Evolutionary conservation across 2,113 vertebrate species (phyloP), one percentile per base, ranked within the genome.

Genomic region (Pteronura brasiliensis): DNA sequence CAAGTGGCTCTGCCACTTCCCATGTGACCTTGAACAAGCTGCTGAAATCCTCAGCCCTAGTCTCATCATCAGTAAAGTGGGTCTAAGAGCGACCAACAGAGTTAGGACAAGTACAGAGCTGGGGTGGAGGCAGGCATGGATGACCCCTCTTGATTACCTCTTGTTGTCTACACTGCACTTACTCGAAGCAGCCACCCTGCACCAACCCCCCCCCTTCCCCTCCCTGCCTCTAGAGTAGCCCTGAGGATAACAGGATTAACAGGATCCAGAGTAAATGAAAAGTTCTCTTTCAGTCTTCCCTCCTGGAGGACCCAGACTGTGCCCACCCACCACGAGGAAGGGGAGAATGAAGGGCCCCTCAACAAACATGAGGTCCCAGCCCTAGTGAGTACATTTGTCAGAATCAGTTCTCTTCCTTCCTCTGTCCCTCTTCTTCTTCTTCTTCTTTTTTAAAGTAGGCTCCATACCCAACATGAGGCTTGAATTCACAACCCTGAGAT

Each of bases 221-320:
- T 29, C 42, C 80, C 44, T 12, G 23, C 39, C 34, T 61, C 42
- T 47, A 1, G 21, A 25, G 47, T 47, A 27, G n/a, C 63, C 57
- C 5, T 17, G 20, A 44, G 87, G 72, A 90, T 95, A 92, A 92
- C 91, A 95, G 83, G 47, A 88, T 79, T 89, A 34, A 44, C 63
- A 12, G 11, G 49, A 65, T 36, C 69, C 55, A 9, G 17, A 18
- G 36, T n/a, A 36, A 85, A 31, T 72, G 76, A 65, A 65, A 21
- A 23, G 14, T 3, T 23, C 4, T 6, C 36, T 44, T 49, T 63
- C 69, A 80, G 36, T 25, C 63, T 80, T 86, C 81, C 85, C 10
- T 72, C 47, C 72, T 4, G 31, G 13, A 44, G 67, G 77, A 18
- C 47, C 18, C 21, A 1, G 17, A 47, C 61, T 47, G 52, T 44